Evolutionary conservation across 2,113 vertebrate genomes (phyloP).

Genomic region (Hoplias malabaricus): DNA sequence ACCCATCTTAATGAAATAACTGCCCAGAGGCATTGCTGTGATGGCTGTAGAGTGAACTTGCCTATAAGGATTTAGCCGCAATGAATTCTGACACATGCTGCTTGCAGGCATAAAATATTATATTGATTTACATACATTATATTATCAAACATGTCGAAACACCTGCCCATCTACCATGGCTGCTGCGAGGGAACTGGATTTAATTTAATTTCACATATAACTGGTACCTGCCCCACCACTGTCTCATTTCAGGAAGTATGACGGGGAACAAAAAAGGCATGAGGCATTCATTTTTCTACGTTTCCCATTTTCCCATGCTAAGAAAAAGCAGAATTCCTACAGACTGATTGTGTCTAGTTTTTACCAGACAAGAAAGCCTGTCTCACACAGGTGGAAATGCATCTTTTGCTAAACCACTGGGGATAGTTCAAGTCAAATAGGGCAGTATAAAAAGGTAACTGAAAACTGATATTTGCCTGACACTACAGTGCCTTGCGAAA

Average conservation of each 20-base stretch:
- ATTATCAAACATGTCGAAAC: too few species aligned
- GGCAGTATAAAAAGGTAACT: neutral
- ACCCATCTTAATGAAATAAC: too few species aligned
- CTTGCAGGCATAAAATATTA: too few species aligned
- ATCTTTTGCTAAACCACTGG: slow-evolving; percentile 25
- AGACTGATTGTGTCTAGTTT: slow-evolving; percentile 58
- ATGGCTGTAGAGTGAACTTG: too few species aligned
- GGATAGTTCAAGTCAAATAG: slow-evolving; percentile 20
- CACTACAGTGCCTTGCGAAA: neutral
- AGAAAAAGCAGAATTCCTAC: slow-evolving; percentile 47
- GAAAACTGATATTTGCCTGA: neutral
- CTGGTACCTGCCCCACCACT: neutral
- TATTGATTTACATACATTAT: too few species aligned
- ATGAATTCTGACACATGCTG: too few species aligned
- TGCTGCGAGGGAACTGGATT: too few species aligned
- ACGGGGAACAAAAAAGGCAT: slow-evolving; percentile 19
- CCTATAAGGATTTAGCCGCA: too few species aligned
- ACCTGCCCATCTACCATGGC: too few species aligned
- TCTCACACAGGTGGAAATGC: slow-evolving; percentile 54
- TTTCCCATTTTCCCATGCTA: slow-evolving; percentile 28
- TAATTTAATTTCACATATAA: neutral
- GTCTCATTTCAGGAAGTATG: slow-evolving; percentile 30
- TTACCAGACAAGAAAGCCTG: slow-evolving; percentile 45
- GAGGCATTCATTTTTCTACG: slow-evolving; percentile 41
- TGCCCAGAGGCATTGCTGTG: too few species aligned